phyloP scores from a whole-genome alignment of 2,113 vertebrate species.

The Cynoglossus semilaevis region DNA sequence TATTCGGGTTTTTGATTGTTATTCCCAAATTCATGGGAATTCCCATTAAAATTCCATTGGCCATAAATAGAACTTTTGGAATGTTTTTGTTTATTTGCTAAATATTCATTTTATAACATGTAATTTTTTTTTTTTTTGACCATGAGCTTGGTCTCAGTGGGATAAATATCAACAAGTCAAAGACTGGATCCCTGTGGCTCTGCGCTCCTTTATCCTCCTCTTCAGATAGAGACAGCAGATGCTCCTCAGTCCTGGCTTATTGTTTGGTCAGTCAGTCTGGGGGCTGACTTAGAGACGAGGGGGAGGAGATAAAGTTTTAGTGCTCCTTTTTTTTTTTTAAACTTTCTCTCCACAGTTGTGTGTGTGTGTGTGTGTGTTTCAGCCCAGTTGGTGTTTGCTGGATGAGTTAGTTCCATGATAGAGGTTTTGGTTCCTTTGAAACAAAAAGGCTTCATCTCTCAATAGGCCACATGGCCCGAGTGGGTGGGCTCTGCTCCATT shows the following conservation, averaged over 20 bases:
- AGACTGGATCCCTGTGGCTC: slow-evolving; percentile 45
- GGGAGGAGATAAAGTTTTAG: slow-evolving; percentile 51
- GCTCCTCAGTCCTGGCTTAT: slow-evolving; percentile 61
- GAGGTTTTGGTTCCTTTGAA: slow-evolving; percentile 38
- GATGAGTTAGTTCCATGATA: slow-evolving; percentile 56
- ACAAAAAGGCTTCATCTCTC: slow-evolving; percentile 63
- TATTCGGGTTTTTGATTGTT: no score
- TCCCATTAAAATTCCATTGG: no score
- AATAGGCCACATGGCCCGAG: slow-evolving; percentile 67
- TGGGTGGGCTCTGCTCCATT: slow-evolving; percentile 58
- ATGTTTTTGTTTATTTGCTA: no score
- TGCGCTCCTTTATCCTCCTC: slow-evolving; percentile 46
- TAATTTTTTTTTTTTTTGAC: slow-evolving; percentile 15
- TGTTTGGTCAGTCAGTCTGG: slow-evolving; percentile 42
- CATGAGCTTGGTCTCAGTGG: slow-evolving; percentile 32
- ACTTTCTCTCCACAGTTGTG: slow-evolving; percentile 29
- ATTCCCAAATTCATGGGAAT: no score
- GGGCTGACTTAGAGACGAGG: slow-evolving; percentile 51
- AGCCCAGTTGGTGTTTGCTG: slow-evolving; percentile 49
- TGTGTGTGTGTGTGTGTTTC: slow-evolving; percentile 33
- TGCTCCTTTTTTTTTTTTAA: slow-evolving; percentile 21
- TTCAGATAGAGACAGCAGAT: slow-evolving; percentile 66
- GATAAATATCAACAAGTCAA: slow-evolving; percentile 53
- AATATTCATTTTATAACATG: no score
- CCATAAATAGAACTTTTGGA: no score